Base-by-base conservation (phyloP, 2,888 invertebrate species). In the Drosophila anceps region DNA sequence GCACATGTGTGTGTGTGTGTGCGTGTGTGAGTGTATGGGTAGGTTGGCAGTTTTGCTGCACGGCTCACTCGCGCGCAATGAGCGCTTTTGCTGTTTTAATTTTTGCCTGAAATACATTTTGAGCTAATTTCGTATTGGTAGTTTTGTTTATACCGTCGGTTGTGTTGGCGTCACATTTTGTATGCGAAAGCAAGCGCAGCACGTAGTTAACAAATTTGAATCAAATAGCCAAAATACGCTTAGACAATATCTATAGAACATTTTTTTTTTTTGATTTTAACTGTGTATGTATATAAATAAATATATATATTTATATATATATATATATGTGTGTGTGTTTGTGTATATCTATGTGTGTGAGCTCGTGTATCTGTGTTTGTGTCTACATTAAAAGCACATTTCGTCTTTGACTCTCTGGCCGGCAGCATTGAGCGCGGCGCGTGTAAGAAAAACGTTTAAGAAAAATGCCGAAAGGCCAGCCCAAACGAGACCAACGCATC, bases 61-160 rank as follows among this genome's bases (percentile, higher is more conserved):
- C 68, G 66, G 78, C 65, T 72, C 74, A 68, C 69, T 75, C 76
- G 79, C 80, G 76, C 84, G 82, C 88, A 76, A 77, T 82, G 90
- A 84, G 88, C 72, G 84, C 77, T 84, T 79, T 76, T 82, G 82
- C 79, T 76, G 83, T 82, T 88, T 84, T 86, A 89, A 90, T 91
- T 90, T 91, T 90, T 85, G 92, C 91, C 88, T 90, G 88, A 82
- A 81, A 88, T 84, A 88, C 90, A 76, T 87, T 92, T 91, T 91
- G 91, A 92, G 91, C 91, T 92, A 92, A 91, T 91, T 91, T 91
- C 79, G 85, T 85, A 84, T 90, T 91, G 91, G 91, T 91, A 91
- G 91, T 91, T 92, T 91, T 91, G 92, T 92, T 91, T 91, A 91
- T 91, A 83, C 90, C 92, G 91, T 90, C 89, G 90, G 73, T 82